Base-by-base conservation (phyloP, 53 echinoderm and acorn worm genomes). In the Antedon mediterranea region DNA sequence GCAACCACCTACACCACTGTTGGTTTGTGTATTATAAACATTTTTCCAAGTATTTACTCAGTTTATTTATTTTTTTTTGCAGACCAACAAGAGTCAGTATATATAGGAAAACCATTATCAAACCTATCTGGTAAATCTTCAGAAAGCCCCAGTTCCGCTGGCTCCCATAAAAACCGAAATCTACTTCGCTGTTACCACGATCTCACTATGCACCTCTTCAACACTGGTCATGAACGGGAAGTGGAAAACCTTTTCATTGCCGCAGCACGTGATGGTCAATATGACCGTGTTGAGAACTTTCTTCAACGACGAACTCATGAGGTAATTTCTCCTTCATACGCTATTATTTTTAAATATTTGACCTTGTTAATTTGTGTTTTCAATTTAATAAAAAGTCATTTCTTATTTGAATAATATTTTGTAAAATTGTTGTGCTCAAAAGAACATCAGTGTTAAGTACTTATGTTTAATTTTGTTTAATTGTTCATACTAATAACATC, bases 181-280 rank as follows among this genome's bases (percentile, higher is more conserved):
- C 86, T 97, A 1, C 82, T 97, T 30, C 82, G 86, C 74, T 88
- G 92, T 13, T 97, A 97, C 81, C 97, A 97, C 87, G 85, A 92
- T 83, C 90, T 97, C 81, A 89, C 97, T 81, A 89, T 91, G 89
- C 97, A 97, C 74, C 79, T 97, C 82, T 97, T 97, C 85, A 89
- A 87, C 71, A 80, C 87, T n/a, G 80, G 85, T 41, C 81, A 83
- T 33, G 79, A 34, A n/a, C 87, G 85, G 33, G 92, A 92, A 30
- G 76, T 72, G 2, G 97, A 97, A 43, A 73, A 73, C 8, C 88
- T 87, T 7, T 97, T 97, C 77, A 82, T 97, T 33, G 44, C 86
- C 3, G 97, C 97, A 0, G 97, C 89, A 0, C 57, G 90, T 28
- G 87, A 89, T 42, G 97, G 97, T 20, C 86, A 92, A 5, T 88